phyloP scores from a whole-genome alignment of 2,797 vertebrate genomes.

The Oceanodroma leucorhoa region DNA sequence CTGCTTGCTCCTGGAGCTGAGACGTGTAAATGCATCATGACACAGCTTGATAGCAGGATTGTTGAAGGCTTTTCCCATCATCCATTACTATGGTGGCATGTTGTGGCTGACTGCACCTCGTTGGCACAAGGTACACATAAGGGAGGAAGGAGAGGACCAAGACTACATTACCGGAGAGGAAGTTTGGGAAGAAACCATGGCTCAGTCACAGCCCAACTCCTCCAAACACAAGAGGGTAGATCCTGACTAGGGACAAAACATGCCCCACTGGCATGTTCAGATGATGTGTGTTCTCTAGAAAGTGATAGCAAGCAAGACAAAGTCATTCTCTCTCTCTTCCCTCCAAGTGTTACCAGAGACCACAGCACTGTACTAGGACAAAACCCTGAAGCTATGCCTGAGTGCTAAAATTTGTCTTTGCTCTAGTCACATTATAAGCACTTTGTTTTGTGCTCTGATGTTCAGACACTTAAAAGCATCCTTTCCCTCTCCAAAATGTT shows the following conservation, averaged over 20 bases:
- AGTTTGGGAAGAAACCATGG: neutral
- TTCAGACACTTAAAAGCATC: neutral
- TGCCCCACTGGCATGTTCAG: neutral
- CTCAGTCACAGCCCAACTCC: neutral
- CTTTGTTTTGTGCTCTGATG: neutral
- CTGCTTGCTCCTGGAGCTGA: neutral
- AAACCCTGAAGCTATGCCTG: neutral
- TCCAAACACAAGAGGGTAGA: neutral
- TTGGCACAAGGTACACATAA: fast-evolving
- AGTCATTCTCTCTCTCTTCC: neutral
- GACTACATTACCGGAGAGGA: neutral
- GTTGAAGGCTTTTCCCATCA: neutral
- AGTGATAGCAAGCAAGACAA: neutral
- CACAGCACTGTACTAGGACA: neutral
- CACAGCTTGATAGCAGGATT: neutral
- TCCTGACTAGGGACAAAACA: neutral
- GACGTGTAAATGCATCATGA: neutral
- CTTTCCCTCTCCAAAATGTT: neutral
- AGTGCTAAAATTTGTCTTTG: neutral
- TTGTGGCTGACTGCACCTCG: neutral
- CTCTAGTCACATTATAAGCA: neutral
- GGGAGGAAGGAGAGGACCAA: neutral
- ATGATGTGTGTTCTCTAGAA: neutral
- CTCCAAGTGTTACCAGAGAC: neutral
- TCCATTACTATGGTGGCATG: no score